Percentiles rank a stretch among this genome's conserved stretches.
Evolutionary conservation across 2,888 invertebrate genomes (phyloP).

Genomic region (Sisyra nigra): DNA sequence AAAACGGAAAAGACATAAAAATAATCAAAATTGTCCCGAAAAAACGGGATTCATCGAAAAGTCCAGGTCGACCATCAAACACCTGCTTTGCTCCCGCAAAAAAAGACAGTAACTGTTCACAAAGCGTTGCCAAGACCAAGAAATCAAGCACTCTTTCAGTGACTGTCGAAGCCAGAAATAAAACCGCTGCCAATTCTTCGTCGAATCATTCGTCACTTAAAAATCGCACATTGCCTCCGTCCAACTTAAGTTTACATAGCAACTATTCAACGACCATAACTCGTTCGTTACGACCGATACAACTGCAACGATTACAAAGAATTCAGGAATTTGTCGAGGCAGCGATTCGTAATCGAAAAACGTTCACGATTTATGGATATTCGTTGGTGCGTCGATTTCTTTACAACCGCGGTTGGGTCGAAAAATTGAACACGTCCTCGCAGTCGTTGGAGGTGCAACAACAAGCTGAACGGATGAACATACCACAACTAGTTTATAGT

Average conservation of each 20-base stretch:
- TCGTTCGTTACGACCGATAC: neutral
- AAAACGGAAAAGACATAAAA: too few relatives aligned
- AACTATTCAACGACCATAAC: neutral
- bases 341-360: conserved; percentile 34
- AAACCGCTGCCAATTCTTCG: too few relatives aligned
- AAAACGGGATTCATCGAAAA: too few relatives aligned
- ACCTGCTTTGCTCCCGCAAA: too few relatives aligned
- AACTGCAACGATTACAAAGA: conserved; percentile 12
- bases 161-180: too few relatives aligned
- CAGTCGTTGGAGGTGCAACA: conserved; percentile 20
- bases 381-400: conserved; percentile 39
- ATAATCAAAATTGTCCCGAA: too few relatives aligned
- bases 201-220: too few relatives aligned
- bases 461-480: conserved; percentile 15
- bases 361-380: conserved; percentile 38
- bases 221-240: neutral
- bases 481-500: conserved; percentile 1
- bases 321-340: conserved; percentile 30
- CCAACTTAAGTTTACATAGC: neutral
- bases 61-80: too few relatives aligned
- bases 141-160: too few relatives aligned
- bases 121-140: too few relatives aligned
- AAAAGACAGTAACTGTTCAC: too few relatives aligned
- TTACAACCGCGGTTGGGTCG: conserved; percentile 53
- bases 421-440: conserved; percentile 32